Evolutionary conservation across 1,140 invertebrate species (phyloP).

Genomic region (Aphis gossypii): DNA sequence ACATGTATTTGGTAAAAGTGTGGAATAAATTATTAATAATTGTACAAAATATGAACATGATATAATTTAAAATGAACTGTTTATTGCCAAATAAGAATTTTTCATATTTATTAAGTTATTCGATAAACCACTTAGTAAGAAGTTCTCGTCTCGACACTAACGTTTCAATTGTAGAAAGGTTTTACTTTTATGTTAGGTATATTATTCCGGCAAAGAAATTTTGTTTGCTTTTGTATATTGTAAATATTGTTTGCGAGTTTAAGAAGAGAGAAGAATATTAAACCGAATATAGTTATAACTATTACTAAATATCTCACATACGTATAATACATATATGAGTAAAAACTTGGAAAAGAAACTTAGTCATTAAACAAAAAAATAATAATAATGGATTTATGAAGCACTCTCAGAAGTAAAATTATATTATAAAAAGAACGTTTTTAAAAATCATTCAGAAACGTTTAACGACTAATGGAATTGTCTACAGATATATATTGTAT

Average conservation of each 20-base stretch:
- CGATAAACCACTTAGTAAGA: background rate
- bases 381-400: background rate
- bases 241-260: background rate
- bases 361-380: background rate
- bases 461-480: background rate
- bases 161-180: background rate
- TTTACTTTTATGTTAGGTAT: background rate
- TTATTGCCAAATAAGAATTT: background rate
- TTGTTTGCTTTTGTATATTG: background rate
- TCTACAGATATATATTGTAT: background rate
- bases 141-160: background rate
- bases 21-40: background rate
- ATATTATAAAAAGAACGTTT: background rate
- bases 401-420: background rate
- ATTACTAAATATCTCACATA: background rate
- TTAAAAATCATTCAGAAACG: background rate
- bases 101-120: background rate
- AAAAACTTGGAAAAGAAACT: background rate
- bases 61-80: background rate
- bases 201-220: background rate
- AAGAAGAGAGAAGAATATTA: background rate
- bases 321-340: background rate
- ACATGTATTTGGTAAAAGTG: background rate
- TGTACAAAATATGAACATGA: background rate
- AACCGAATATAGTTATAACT: background rate